These are phyloP conservation scores for Excalfactoria chinensis DNA, from an alignment of 2,113 vertebrate species.

Conservation along the genomic window DNA sequence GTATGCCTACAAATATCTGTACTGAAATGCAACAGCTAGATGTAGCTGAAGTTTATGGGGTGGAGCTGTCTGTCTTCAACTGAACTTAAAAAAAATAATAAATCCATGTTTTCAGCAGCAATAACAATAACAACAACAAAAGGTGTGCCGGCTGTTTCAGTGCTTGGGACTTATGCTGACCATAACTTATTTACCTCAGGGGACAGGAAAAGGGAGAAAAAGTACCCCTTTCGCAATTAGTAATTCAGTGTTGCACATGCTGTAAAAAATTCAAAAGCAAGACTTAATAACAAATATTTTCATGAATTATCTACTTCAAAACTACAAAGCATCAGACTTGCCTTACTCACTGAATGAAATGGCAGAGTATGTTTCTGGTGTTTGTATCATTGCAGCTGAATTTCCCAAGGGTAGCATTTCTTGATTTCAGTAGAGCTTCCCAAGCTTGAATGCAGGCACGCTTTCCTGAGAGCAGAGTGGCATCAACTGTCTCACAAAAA, in stretches of 20 bases:
- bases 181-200: neutral
- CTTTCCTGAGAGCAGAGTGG: neutral
- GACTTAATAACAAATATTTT: neutral
- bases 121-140: neutral
- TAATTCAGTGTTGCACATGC: neutral
- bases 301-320: neutral
- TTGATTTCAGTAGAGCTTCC: neutral
- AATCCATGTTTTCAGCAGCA: too few species aligned
- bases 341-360: neutral
- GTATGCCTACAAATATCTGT: neutral
- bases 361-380: neutral
- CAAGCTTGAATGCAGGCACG: neutral
- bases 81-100: neutral
- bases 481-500: neutral
- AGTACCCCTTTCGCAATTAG: neutral
- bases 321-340: neutral
- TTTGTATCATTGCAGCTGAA: neutral
- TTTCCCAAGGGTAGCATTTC: neutral
- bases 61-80: neutral
- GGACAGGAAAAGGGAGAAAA: neutral
- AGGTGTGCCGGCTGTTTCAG: neutral
- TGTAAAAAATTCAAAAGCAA: neutral
- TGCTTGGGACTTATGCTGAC: neutral
- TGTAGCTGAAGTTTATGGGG: neutral
- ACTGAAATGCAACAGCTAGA: neutral